Percentiles rank a stretch among this genome's conserved stretches.
Conservation (phyloP, 2,113 vertebrate genomes). For the Meleagris gallopavo region DNA sequence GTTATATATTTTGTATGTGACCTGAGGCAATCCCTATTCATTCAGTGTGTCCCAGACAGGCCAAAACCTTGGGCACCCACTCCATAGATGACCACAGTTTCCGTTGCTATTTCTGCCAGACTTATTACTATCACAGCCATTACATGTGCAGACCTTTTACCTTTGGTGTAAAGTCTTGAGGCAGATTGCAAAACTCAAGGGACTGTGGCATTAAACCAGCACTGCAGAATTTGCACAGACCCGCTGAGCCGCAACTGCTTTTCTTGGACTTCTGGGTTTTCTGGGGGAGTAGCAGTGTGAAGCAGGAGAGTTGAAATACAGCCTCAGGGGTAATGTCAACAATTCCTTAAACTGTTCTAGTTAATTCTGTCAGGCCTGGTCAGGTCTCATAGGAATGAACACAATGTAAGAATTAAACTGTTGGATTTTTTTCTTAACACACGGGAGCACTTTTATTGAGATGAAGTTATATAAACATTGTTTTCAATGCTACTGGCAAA, state of each 20-base stretch:
- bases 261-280: not conserved
- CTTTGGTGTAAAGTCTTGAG: not conserved
- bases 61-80: not conserved
- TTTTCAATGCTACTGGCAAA: not conserved
- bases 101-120: not conserved
- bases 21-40: not conserved
- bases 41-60: not conserved
- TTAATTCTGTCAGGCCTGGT: not conserved
- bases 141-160: rapidly evolving
- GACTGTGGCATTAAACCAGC: not conserved
- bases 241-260: rapidly evolving
- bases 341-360: not conserved
- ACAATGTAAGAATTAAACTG: not conserved
- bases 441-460: not conserved
- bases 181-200: not conserved
- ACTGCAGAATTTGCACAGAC: not conserved
- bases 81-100: not conserved
- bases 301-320: not conserved
- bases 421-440: not conserved
- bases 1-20: not conserved
- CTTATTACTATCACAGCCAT: rapidly evolving
- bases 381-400: not conserved
- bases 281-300: not conserved
- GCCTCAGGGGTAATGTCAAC: not conserved
- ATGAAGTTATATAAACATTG: not conserved